Evolutionary conservation across 2,888 invertebrate species (phyloP).

Genomic region (Ornithoptera alexandrae): DNA sequence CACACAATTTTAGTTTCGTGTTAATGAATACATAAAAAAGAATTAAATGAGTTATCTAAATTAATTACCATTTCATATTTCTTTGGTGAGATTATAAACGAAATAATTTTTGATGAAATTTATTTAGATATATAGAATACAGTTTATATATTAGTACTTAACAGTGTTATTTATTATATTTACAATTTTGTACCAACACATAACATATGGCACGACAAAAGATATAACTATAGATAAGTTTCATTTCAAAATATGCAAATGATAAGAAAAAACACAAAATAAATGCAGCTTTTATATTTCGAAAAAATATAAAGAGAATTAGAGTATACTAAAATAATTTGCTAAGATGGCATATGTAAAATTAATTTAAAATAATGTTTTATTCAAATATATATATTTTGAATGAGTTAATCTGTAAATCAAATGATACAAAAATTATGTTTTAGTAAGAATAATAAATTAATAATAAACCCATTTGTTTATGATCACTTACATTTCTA

Average conservation of each 20-base stretch:
- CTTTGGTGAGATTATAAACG: conserved; percentile 44
- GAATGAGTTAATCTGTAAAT: too few relatives aligned
- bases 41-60: conserved; percentile 31
- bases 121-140: conserved; percentile 10
- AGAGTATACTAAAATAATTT: too few relatives aligned
- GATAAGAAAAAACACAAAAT: conserved; percentile 40
- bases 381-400: too few relatives aligned
- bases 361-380: too few relatives aligned
- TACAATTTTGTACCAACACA: conserved; percentile 40
- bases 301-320: neutral
- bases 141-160: conserved; percentile 11
- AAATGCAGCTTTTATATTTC: conserved; percentile 40
- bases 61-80: conserved; percentile 34
- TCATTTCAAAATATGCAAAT: neutral
- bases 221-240: conserved; percentile 1
- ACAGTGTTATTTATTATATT: conserved; percentile 37
- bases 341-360: too few relatives aligned
- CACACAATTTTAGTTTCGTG: conserved; percentile 45
- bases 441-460: too few relatives aligned
- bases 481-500: neutral
- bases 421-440: too few relatives aligned
- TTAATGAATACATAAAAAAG: conserved; percentile 43
- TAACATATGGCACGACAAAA: conserved; percentile 37
- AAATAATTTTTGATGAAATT: conserved; percentile 35
- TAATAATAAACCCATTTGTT: neutral